Evolutionary conservation across 2,888 invertebrate species (phyloP), one percentile per base, ranked within the genome.

Genomic region (Andrena hattorfiana): DNA sequence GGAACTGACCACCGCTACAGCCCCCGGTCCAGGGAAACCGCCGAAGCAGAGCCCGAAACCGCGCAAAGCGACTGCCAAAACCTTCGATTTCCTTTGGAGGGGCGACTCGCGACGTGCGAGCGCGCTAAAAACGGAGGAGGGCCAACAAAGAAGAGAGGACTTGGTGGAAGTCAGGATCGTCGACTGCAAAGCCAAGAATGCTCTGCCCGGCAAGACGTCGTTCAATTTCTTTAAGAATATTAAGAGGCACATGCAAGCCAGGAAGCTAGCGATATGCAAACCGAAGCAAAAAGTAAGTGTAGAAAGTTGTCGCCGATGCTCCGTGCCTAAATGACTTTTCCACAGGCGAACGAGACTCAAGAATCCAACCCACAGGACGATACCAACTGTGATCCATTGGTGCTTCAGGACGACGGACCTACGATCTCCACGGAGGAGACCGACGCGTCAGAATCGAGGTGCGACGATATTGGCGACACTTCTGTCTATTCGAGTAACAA

Each of bases 141-240:
- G 70, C n/a, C 69, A 42, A 0, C 66, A 72, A n/a, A 75, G 73
- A 23, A 73, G 42, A 3, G 81, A 77, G 0, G 83, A 85, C 1
- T 6, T 60, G 26, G 23, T 63, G 26, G 79, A 87, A 35, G 51
- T 66, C 48, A 81, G 76, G 28, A 60, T 64, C n/a, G 56, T 76
- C 10, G 83, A 83, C 6, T 72, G 68, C 10, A 84, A 82, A 59
- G 49, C 77, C 16, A 87, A 84, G 23, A 85, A 83, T 74, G 28
- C 73, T 8, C 75, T 81, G 1, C 66, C 77, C 7, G 85, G 56
- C 5, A 87, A 82, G 75, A 68, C 70, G 23, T 76, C 83, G 1
- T 85, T 78, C 51, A 86, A 88, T 20, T 91, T 92, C 56, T 89
- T 92, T 7, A 87, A 83, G 59, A 90, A 86, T 48, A 87, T 92